Base-by-base conservation (phyloP, 1,140 invertebrate species). In the Danaus plexippus region DNA sequence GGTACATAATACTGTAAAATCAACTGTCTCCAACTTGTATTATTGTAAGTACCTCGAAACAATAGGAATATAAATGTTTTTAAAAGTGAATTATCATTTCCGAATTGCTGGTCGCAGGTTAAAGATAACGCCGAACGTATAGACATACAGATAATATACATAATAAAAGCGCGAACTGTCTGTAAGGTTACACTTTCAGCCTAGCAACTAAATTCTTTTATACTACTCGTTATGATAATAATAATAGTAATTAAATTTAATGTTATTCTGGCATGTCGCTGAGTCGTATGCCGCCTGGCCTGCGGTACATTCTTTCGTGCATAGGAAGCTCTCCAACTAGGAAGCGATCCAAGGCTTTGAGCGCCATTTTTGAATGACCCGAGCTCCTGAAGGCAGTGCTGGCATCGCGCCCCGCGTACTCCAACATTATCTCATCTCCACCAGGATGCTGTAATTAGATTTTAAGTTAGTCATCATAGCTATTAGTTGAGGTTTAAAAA, bases 321-420 rank as follows among this genome's bases (percentile, higher is more conserved):
- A 87, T 57, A 0, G 93, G 92, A 13, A 95, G 82, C 67, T 93
- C 91, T 1, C 94, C 95, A 9, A 96, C 90, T 0, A 92, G 79
- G 71, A 91, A 95, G 1, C 89, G 85, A 11, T 92, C 85, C 32
- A 95, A 84, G 4, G 88, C 81, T 40, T 87, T 87, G 4, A 89
- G 80, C 0, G 92, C 91, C 22, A 88, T 88, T 11, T 87, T 87
- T 1, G 92, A 92, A 66, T 97, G 95, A 0, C 95, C 95, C 0
- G 92, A 91, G 12, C 94, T 92, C 15, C 93, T 87, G 80, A 97
- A 97, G 0, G 95, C 92, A 0, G 94, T 85, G 2, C 94, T 96
- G 0, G 94, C 95, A 78, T 98, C 96, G 6, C 92, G 88, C 1
- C 96, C 96, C 0, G 94, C 95, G 73, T 96, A 91, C 68, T 97